Evolutionary conservation across 2,797 vertebrate species (phyloP).

Genomic region (Synanceia verrucosa): DNA sequence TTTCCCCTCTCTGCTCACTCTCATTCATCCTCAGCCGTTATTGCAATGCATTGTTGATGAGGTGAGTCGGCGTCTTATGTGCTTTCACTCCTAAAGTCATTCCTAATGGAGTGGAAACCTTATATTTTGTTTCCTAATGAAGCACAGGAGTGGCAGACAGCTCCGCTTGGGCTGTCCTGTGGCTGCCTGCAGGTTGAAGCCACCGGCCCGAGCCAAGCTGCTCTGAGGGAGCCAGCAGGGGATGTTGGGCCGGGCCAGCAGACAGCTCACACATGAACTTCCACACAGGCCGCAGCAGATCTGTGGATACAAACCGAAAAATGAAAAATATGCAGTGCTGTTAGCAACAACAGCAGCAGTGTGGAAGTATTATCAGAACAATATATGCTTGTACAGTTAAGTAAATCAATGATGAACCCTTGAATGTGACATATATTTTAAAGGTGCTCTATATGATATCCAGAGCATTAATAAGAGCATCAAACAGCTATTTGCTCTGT

Average conservation of each 20-base stretch:
- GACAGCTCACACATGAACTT: slow-evolving; percentile 52
- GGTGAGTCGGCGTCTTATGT: slow-evolving; percentile 99
- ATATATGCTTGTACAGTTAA: neutral
- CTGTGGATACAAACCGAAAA: slow-evolving; percentile 28
- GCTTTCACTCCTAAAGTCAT: slow-evolving; percentile 99
- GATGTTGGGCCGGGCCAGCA: slow-evolving; percentile 56
- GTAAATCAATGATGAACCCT: neutral
- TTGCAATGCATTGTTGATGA: slow-evolving; percentile 99
- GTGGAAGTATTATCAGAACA: neutral
- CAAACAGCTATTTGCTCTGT: neutral
- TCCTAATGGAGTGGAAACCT: slow-evolving; percentile 99
- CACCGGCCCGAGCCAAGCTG: slow-evolving; percentile 73
- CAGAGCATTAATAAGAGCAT: neutral
- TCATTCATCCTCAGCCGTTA: slow-evolving; percentile 96
- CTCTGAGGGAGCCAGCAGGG: slow-evolving; percentile 72
- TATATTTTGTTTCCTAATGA: slow-evolving; percentile 99
- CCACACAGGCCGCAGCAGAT: slow-evolving; percentile 28
- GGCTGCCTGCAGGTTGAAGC: slow-evolving; percentile 82
- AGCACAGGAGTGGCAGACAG: slow-evolving; percentile 95
- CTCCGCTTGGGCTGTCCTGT: slow-evolving; percentile 77
- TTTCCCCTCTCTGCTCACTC: slow-evolving; percentile 71
- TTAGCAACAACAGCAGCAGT: neutral
- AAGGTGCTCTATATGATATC: neutral
- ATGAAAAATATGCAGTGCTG: neutral
- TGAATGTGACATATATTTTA: neutral